A percentile compares a stretch with the other conserved stretches of the same genome.
Conservation (phyloP, 2,113 vertebrate species). For the Equus quagga region DNA sequence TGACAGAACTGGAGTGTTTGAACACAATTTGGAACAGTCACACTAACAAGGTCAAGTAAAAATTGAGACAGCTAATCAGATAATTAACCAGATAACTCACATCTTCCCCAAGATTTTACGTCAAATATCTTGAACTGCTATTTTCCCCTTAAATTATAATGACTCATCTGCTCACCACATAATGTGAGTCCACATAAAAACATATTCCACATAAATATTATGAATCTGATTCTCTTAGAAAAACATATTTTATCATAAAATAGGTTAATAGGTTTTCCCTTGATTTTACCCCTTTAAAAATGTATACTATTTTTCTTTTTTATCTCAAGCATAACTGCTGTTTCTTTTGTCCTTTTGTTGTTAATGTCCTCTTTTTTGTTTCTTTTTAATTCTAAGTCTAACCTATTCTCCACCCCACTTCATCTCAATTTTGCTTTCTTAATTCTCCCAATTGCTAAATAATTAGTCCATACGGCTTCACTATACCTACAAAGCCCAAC, state of each 20-base stretch:
- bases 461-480: conserved; percentile 84
- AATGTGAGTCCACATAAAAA: background rate
- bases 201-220: background rate
- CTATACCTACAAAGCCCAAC: conserved; percentile 72
- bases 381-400: background rate
- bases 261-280: background rate
- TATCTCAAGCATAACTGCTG: background rate
- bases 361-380: background rate
- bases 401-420: background rate
- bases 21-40: background rate
- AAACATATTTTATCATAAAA: background rate
- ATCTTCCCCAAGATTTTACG: background rate
- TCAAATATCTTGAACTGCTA: background rate
- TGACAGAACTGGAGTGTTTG: conserved; percentile 32
- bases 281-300: background rate
- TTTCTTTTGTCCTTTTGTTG: background rate
- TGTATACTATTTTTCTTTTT: background rate
- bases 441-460: conserved; percentile 83
- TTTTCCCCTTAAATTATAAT: conserved; percentile 41
- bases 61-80: conserved; percentile 1
- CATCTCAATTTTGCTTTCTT: conserved; percentile 58
- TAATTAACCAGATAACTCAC: conserved; percentile 37
- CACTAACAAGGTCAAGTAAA: conserved; percentile 60
- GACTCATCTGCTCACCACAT: background rate
- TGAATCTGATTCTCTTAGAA: background rate